These are phyloP conservation scores for Malurus melanocephalus DNA, from an alignment of 2,113 vertebrate genomes.

Conservation along the genomic window DNA sequence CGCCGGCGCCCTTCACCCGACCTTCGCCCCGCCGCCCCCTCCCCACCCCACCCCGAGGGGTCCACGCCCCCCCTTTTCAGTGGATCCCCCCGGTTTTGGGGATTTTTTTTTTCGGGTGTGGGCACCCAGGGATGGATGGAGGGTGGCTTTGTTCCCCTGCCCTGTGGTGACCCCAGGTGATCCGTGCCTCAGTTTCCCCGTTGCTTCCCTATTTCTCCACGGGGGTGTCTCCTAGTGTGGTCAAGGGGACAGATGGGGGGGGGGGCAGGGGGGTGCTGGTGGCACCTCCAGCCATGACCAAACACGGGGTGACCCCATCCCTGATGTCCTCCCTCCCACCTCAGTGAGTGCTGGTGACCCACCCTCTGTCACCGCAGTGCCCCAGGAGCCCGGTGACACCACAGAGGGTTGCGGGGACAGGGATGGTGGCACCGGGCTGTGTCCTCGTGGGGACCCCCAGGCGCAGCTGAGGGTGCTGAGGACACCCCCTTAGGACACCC, in stretches of 20 bases:
- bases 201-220: background rate
- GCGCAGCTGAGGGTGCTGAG: background rate
- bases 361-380: rapidly evolving
- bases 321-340: no score
- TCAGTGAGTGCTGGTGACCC: background rate
- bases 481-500: background rate
- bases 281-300: background rate
- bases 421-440: background rate
- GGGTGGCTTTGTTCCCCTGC: background rate
- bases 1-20: constrained; percentile 55
- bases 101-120: background rate
- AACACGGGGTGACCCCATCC: rapidly evolving
- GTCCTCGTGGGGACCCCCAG: background rate
- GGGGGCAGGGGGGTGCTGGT: background rate
- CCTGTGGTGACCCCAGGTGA: background rate
- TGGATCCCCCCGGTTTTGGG: rapidly evolving
- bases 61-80: no score
- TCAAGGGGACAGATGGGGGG: rapidly evolving
- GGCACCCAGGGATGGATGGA: rapidly evolving
- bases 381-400: background rate
- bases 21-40: constrained; percentile 24
- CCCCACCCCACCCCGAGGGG: no score
- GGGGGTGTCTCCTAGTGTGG: rapidly evolving
- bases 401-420: rapidly evolving
- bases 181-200: background rate